These are phyloP conservation scores for Oriolus oriolus DNA, from an alignment of 2,113 vertebrate genomes.

Conservation along the genomic window DNA sequence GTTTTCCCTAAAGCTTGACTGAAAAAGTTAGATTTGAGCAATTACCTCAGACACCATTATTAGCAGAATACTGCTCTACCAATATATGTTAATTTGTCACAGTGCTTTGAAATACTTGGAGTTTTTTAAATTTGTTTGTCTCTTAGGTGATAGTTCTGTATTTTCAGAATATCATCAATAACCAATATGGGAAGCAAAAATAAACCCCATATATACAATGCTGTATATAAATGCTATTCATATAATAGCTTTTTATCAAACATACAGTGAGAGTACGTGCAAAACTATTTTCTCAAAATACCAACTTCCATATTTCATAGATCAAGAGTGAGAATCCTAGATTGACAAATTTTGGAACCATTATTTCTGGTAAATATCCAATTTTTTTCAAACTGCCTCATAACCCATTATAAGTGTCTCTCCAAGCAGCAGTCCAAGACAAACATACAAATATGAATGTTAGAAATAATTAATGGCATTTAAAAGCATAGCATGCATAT, in stretches of 20 bases:
- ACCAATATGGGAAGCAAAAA: neutral
- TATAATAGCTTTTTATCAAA: neutral
- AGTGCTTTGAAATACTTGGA: neutral
- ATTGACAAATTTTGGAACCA: neutral
- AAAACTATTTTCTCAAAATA: neutral
- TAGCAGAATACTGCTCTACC: neutral
- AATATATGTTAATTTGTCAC: neutral
- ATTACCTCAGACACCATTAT: neutral
- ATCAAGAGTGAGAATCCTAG: neutral
- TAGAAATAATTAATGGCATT: neutral
- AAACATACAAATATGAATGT: neutral
- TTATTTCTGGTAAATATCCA: neutral
- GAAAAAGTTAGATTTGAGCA: neutral
- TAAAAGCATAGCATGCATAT: neutral
- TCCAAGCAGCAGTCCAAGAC: neutral
- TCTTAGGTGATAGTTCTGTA: neutral
- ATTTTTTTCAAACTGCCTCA: neutral
- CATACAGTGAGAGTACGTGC: neutral
- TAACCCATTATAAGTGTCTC: neutral
- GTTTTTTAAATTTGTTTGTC: rapidly evolving
- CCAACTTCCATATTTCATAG: neutral
- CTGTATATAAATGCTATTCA: neutral
- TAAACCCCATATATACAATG: neutral
- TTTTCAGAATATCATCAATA: neutral
- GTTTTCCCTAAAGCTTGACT: neutral